Base-by-base conservation (phyloP, 2,113 vertebrate species). In the Nothobranchius kuhntae region DNA sequence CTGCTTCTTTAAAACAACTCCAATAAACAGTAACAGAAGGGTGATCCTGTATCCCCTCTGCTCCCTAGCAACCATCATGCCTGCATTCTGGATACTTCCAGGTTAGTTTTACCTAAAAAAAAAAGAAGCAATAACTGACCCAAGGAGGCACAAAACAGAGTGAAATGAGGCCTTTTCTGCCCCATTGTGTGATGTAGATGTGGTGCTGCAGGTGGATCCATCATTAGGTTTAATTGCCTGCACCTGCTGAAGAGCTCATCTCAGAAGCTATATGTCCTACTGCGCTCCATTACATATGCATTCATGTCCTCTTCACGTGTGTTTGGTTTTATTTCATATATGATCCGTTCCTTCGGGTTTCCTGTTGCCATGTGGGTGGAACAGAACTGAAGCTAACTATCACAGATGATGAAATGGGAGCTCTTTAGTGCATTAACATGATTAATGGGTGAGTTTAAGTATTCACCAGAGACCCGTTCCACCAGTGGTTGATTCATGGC, bases 221-320 rank as follows among this genome's bases (percentile, higher is more conserved):
- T 58, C 13, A 17, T 67, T 17, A 42, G 7, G 13, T 63, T 68
- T 68, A 71, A 78, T 62, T 57, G 17, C 50, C 9, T 58, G 30
- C 68, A 77, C 62, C 68, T 71, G 68, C 62, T 62, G 17, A 54
- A 63, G 36, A 4, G 40, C 44, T 59, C 52, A 10, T 52, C 8
- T 53, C 8, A 38, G 13, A 26, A 15, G 56, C 51, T 46, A 44
- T 21, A 57, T 17, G 13, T 53, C 59, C 56, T 53, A 42, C 46
- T 60, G 53, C 7, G 71, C 45, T 50, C 38, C 17, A 3, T 26
- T 1, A 4, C 2, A 48, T 10, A 11, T 53, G 35, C 21, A 30
- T 15, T 44, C 62, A n/a, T 38, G 47, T 50, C 35, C 46, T 26
- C 26, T 24, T 40, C 54, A 40, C 13, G n/a, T 68, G 12, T 53